Percentiles rank a stretch among this genome's conserved stretches.
Evolutionary conservation across 2,797 vertebrate species (phyloP).

Genomic region (Cottoperca gobio): DNA sequence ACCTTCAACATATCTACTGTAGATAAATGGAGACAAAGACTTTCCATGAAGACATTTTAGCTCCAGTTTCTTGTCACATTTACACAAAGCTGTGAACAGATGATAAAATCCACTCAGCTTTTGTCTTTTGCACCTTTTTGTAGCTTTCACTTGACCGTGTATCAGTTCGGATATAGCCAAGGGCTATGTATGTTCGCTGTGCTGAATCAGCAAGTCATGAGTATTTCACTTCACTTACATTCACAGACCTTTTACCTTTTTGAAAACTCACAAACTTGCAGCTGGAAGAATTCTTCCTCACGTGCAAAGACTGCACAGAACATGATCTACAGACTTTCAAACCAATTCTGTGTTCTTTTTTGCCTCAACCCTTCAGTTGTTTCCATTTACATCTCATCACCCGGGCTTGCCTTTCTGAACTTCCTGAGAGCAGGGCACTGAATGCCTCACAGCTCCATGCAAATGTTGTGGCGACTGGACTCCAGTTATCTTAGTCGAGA

Average conservation of each 20-base stretch:
- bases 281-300: not conserved
- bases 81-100: not conserved
- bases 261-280: not conserved
- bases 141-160: not conserved
- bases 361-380: not conserved
- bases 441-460: not conserved
- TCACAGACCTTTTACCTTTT: not conserved
- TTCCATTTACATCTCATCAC: not conserved
- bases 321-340: not conserved
- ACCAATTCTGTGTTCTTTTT: not conserved
- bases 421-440: conserved; percentile 8
- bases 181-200: not conserved
- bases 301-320: not conserved
- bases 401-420: not conserved
- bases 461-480: not conserved
- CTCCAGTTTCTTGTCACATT: not conserved
- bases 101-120: not conserved
- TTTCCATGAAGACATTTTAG: not conserved
- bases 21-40: not conserved
- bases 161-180: not conserved
- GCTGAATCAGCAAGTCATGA: not conserved
- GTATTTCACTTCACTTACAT: not conserved
- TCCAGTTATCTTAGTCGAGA: not conserved
- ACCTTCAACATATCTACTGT: not conserved
- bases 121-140: not conserved